Conservation (phyloP, 2,797 vertebrate species). For the Mergus octosetaceus region DNA sequence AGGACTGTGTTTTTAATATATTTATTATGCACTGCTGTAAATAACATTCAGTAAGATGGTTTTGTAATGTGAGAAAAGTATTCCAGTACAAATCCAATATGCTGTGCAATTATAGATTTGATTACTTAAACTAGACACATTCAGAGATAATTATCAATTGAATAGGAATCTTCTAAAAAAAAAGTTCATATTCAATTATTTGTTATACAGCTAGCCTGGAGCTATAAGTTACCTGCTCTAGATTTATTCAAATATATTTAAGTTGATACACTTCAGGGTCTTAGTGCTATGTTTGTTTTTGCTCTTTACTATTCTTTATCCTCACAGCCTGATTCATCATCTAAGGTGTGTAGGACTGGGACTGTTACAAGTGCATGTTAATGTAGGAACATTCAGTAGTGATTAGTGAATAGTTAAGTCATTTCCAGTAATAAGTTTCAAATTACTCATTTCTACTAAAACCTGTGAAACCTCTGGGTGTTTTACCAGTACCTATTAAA, state of each 20-base stretch:
- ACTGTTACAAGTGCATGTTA: not conserved
- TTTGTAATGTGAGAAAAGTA: not conserved
- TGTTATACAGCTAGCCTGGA: not conserved
- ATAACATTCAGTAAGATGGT: not conserved
- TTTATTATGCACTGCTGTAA: not conserved
- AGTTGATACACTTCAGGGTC: not conserved
- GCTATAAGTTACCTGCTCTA: not conserved
- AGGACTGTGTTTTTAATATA: not conserved
- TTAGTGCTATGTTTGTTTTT: not conserved
- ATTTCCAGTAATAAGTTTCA: not conserved
- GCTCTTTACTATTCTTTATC: not conserved
- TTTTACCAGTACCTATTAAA: not conserved
- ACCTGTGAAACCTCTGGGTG: not conserved
- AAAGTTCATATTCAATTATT: not conserved
- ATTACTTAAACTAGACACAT: not conserved
- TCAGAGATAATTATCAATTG: not conserved
- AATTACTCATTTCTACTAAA: not conserved
- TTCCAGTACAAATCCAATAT: not conserved
- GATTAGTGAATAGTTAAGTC: not conserved
- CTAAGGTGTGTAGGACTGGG: not conserved
- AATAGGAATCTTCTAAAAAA: not conserved
- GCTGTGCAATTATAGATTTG: not conserved
- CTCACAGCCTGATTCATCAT: not conserved
- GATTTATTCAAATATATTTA: not conserved
- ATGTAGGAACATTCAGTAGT: not conserved